Conservation (phyloP, 2,113 vertebrate genomes). For the human (Homo sapiens) region GRCh38 chr20:42229001-42229500, state of each 20-base stretch:
- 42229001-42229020: neutral
- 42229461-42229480: slow-evolving; percentile 54
- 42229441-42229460: slow-evolving; percentile 55
- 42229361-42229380: neutral
- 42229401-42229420: slow-evolving; percentile 57
- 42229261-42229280: neutral
- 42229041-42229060: neutral
- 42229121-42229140: neutral
- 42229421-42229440: slow-evolving; percentile 1
- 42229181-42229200: neutral
- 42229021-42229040: neutral
- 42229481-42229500: slow-evolving; percentile 49
- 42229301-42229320: accelerated
- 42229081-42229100: neutral
- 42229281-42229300: neutral
- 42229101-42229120: neutral
- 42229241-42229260: neutral
- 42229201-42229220: neutral
- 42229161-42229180: neutral
- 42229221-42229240: neutral
- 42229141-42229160: neutral
- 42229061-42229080: neutral
- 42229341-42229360: neutral
- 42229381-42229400: neutral
- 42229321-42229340: neutral